Conservation (phyloP, 2,113 vertebrate species). For the Gobius niger region DNA sequence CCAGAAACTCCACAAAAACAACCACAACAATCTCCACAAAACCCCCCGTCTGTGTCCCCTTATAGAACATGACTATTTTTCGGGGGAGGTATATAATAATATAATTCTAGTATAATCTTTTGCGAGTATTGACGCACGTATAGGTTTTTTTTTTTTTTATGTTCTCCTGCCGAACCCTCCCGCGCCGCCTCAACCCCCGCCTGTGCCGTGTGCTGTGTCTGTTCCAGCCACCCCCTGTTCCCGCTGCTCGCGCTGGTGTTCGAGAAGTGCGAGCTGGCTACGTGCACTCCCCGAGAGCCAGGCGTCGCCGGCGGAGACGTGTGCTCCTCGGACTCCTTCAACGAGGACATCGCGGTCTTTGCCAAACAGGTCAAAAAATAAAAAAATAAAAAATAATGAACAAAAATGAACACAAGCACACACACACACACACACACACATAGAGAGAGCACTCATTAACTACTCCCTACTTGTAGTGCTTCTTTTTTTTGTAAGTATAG, state of each 20-base stretch:
- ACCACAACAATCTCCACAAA: no score
- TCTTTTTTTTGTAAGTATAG: background rate
- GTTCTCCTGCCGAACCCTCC: background rate
- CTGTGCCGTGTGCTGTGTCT: slow-evolving; percentile 60
- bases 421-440: background rate
- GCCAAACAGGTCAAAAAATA: slow-evolving; percentile 91
- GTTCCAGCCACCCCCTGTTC: slow-evolving; percentile 96
- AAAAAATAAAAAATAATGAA: no score
- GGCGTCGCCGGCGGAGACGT: slow-evolving; percentile 99
- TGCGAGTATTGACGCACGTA: no score
- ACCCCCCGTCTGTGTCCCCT: no score
- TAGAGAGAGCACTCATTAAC: background rate
- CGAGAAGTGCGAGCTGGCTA: slow-evolving; percentile 99
- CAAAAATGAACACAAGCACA: no score
- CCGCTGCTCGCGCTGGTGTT: slow-evolving; percentile 98
- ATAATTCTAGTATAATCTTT: no score
- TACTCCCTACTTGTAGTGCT: background rate
- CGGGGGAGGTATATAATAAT: no score
- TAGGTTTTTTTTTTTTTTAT: background rate
- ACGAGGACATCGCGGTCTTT: slow-evolving; percentile 99
- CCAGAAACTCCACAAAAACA: no score
- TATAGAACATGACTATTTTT: no score
- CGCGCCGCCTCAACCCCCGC: slow-evolving; percentile 45
- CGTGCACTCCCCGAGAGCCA: slow-evolving; percentile 97
- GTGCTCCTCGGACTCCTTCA: slow-evolving; percentile 99